Evolutionary conservation across 1,140 invertebrate genomes (phyloP).

Genomic region (Ericerus pela): DNA sequence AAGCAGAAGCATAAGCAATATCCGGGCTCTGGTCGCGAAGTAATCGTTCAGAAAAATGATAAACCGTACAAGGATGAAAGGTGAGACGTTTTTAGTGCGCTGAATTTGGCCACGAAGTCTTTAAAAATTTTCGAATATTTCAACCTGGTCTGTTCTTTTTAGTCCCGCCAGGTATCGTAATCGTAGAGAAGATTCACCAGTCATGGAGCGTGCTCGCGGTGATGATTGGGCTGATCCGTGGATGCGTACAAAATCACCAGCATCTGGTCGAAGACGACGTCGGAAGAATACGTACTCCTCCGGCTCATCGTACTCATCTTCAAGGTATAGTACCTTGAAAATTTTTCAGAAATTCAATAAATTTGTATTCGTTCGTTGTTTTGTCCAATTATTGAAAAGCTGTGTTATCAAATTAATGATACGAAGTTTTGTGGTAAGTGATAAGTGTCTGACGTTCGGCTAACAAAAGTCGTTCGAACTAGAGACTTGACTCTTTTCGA

Average conservation of each 20-base stretch:
- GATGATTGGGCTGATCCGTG: conserved; percentile 89
- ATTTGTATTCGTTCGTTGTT: too few species aligned
- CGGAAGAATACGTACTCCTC: conserved; percentile 52
- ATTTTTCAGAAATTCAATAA: too few species aligned
- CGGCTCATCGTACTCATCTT: conserved; percentile 55
- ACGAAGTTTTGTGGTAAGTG: too few species aligned
- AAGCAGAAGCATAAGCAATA: conserved; percentile 8
- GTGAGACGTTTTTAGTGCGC: conserved; percentile 19
- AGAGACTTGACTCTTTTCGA: too few species aligned
- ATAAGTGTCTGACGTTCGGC: too few species aligned
- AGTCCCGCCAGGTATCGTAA: conserved; percentile 16
- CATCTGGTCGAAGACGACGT: conserved; percentile 33
- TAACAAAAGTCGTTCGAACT: too few species aligned
- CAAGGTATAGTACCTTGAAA: too few species aligned
- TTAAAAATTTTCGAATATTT: too few species aligned
- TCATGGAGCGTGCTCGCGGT: conserved; percentile 33
- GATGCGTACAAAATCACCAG: conserved; percentile 62
- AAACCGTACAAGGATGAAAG: conserved; percentile 22
- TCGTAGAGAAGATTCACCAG: conserved; percentile 14
- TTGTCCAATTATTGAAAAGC: too few species aligned
- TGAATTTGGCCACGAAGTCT: too few species aligned
- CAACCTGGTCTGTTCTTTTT: not conserved
- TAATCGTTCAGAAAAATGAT: conserved; percentile 57
- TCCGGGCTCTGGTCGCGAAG: conserved; percentile 41
- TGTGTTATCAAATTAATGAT: too few species aligned